These are phyloP conservation scores for Aleadryas rufinucha DNA, from an alignment of 2,113 vertebrate genomes.

Conservation along the genomic window DNA sequence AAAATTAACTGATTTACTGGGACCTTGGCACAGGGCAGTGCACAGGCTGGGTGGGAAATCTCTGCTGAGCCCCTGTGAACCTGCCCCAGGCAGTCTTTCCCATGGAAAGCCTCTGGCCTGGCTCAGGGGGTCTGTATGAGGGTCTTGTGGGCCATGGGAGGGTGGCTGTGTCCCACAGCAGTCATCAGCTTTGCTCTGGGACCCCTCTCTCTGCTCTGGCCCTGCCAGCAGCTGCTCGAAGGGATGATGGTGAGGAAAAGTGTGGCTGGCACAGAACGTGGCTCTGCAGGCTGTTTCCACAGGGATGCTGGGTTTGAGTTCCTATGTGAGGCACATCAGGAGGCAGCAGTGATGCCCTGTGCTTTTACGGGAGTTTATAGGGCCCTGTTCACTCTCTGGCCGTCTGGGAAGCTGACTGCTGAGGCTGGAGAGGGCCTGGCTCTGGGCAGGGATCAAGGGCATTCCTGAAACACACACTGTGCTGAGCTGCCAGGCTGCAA, in stretches of 20 bases:
- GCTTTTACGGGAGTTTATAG: fast-evolving
- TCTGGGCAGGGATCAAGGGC: not conserved
- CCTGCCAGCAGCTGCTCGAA: not conserved
- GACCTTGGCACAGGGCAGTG: not conserved
- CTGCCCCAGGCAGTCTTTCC: not conserved
- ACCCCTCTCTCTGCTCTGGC: not conserved
- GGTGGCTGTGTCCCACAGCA: not conserved
- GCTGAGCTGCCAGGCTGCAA: not conserved
- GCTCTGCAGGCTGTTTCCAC: not conserved
- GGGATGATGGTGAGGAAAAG: not conserved
- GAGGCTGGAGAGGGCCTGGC: not conserved
- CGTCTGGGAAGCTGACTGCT: not conserved
- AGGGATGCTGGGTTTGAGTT: not conserved
- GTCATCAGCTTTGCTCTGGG: not conserved
- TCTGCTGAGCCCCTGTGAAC: not conserved
- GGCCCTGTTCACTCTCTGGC: not conserved
- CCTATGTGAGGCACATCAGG: not conserved
- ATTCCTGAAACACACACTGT: not conserved
- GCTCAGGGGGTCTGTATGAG: fast-evolving
- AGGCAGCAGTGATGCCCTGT: fast-evolving
- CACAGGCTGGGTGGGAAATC: too few species aligned
- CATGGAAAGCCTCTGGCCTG: not conserved
- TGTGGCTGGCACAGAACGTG: not conserved
- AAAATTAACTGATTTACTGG: not conserved
- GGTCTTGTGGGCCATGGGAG: not conserved